These are phyloP conservation scores for Epizoanthus ramosus DNA, from an alignment of 92 coral and sea anemone genomes.

Conservation along the genomic window DNA sequence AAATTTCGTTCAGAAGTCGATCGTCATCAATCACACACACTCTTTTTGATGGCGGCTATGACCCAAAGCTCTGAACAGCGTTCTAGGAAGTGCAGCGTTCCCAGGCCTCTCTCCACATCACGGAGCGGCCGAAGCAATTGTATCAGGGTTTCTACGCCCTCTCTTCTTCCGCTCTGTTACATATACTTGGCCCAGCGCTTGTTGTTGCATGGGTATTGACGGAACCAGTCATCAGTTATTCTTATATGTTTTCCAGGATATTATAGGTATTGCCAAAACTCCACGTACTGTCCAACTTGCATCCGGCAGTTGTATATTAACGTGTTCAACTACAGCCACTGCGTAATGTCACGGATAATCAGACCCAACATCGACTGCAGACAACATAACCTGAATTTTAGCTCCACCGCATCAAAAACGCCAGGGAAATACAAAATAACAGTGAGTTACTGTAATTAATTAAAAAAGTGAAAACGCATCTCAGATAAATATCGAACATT, in stretches of 20 bases:
- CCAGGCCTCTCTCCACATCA: no score
- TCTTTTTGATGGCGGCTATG: no score
- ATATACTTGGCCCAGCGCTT: no score
- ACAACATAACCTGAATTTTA: neutral
- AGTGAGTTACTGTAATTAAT: neutral
- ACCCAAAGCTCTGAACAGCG: no score
- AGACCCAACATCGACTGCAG: neutral
- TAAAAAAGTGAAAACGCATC: neutral
- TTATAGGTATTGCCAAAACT: slow-evolving; percentile 15
- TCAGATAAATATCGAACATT: neutral
- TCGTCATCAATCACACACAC: no score
- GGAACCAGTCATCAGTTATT: no score
- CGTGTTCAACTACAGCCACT: slow-evolving; percentile 10
- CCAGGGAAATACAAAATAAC: slow-evolving; percentile 6
- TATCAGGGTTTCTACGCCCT: no score
- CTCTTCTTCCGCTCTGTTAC: no score
- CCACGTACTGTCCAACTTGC: slow-evolving; percentile 28
- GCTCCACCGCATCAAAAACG: neutral
- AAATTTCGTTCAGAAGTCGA: no score
- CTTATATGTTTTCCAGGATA: slow-evolving; percentile 6
- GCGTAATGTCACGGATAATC: neutral
- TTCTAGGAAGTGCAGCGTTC: no score
- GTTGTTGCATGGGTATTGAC: no score
- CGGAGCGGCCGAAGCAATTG: no score
- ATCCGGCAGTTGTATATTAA: slow-evolving; percentile 28